Conservation (phyloP, 2,888 invertebrate species). For the Ephialtes manifestator region DNA sequence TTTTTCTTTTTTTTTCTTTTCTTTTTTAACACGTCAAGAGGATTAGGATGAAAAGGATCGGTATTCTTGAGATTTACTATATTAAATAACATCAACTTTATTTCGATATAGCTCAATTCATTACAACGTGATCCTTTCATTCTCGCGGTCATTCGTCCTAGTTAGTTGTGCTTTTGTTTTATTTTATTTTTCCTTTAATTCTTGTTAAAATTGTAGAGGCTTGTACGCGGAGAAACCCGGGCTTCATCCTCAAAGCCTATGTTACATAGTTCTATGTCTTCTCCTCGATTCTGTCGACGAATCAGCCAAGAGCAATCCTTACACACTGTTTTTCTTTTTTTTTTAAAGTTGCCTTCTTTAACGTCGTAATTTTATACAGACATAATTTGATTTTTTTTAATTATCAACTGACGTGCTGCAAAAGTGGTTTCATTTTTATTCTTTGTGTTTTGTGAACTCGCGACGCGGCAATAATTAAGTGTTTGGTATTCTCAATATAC, state of each 20-base stretch:
- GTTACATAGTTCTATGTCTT: conserved; percentile 1
- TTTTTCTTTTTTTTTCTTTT: too few relatives aligned
- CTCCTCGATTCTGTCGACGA: conserved; percentile 5
- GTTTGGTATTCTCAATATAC: conserved; percentile 18
- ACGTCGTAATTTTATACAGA: conserved; percentile 16
- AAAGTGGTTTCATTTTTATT: background rate
- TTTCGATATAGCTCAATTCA: conserved; percentile 72
- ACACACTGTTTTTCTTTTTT: conserved; percentile 7
- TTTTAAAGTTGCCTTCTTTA: conserved; percentile 26
- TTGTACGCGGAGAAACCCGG: conserved; percentile 29
- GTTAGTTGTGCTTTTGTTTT: conserved; percentile 48
- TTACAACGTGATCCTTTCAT: conserved; percentile 68
- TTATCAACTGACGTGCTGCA: background rate
- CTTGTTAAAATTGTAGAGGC: conserved; percentile 21
- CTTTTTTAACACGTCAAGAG: too few relatives aligned
- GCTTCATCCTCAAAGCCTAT: conserved; percentile 18
- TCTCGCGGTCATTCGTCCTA: conserved; percentile 54
- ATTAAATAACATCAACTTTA: conserved; percentile 85
- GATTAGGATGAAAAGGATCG: conserved; percentile 7
- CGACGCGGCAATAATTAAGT: conserved; percentile 20
- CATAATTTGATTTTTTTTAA: background rate
- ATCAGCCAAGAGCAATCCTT: conserved; percentile 34
- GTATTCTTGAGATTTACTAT: conserved; percentile 54
- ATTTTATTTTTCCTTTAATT: conserved; percentile 37
- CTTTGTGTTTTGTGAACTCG: conserved; percentile 37